These are phyloP conservation scores for Protophormia terraenovae DNA, from an alignment of 2,888 invertebrate genomes.

Conservation along the genomic window DNA sequence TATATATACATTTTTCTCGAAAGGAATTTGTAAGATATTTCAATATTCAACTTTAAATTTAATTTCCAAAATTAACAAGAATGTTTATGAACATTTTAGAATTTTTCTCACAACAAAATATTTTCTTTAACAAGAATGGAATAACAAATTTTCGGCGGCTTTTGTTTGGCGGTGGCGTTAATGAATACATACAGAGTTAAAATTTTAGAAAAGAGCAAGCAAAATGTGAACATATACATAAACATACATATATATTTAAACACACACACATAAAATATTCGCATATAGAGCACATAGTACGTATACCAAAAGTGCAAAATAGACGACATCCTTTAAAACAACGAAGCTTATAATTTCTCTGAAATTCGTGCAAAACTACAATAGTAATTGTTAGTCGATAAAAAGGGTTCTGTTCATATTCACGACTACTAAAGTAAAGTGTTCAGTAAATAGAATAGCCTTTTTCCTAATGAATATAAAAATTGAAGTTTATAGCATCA, in stretches of 20 bases:
- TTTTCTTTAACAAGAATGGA: neutral
- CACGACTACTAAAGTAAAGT: neutral
- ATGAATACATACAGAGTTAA: conserved; percentile 56
- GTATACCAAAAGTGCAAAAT: conserved; percentile 19
- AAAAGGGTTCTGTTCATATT: neutral
- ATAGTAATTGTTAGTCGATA: neutral
- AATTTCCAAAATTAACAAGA: too few species aligned
- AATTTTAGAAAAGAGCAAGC: conserved; percentile 40
- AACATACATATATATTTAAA: neutral
- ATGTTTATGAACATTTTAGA: too few species aligned
- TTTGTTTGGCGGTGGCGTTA: conserved; percentile 30
- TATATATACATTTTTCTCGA: neutral
- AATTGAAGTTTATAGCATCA: neutral
- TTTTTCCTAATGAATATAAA: neutral
- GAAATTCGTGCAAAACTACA: conserved; percentile 17
- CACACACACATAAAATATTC: too few species aligned
- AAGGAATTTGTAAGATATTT: neutral
- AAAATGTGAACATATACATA: neutral
- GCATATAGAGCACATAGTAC: neutral
- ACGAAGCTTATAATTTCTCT: conserved; percentile 44
- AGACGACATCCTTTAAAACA: conserved; percentile 50
- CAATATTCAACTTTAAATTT: too few species aligned
- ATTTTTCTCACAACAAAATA: neutral
- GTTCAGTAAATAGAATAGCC: neutral
- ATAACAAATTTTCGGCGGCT: conserved; percentile 9